These are phyloP conservation scores for Nomada goodeniana DNA, from an alignment of 2,888 invertebrate genomes.

Conservation along the genomic window DNA sequence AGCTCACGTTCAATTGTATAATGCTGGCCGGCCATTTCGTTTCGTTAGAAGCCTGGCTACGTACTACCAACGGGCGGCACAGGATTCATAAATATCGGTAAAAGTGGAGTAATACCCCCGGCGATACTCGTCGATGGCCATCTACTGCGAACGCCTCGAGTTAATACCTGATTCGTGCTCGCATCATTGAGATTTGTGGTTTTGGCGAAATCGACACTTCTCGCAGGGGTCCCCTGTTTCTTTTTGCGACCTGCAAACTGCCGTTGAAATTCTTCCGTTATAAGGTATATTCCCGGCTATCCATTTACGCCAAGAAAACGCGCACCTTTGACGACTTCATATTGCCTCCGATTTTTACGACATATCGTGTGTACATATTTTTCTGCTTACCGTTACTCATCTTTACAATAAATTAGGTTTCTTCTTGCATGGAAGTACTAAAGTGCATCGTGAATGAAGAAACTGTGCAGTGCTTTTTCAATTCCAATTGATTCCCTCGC, in stretches of 20 bases:
- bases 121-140: background rate
- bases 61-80: background rate
- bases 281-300: background rate
- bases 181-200: slow-evolving; percentile 4
- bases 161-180: slow-evolving; percentile 22
- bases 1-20: slow-evolving; percentile 46
- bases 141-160: background rate
- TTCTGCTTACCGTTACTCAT: too few relatives aligned
- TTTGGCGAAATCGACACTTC: slow-evolving; percentile 9
- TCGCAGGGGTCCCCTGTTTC: background rate
- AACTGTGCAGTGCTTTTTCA: too few relatives aligned
- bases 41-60: slow-evolving; percentile 32
- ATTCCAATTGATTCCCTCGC: too few relatives aligned
- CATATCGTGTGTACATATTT: too few relatives aligned
- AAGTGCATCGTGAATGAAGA: too few relatives aligned
- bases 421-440: too few relatives aligned
- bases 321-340: too few relatives aligned
- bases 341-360: too few relatives aligned
- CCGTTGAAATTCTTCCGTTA: background rate
- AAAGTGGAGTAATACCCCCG: slow-evolving; percentile 36
- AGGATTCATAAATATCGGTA: slow-evolving; percentile 50
- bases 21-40: slow-evolving; percentile 13
- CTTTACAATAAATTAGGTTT: too few relatives aligned
- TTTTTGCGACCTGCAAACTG: background rate
- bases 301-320: background rate